phyloP scores from a whole-genome alignment of 2,113 vertebrate genomes.

The Burhinus oedicnemus region DNA sequence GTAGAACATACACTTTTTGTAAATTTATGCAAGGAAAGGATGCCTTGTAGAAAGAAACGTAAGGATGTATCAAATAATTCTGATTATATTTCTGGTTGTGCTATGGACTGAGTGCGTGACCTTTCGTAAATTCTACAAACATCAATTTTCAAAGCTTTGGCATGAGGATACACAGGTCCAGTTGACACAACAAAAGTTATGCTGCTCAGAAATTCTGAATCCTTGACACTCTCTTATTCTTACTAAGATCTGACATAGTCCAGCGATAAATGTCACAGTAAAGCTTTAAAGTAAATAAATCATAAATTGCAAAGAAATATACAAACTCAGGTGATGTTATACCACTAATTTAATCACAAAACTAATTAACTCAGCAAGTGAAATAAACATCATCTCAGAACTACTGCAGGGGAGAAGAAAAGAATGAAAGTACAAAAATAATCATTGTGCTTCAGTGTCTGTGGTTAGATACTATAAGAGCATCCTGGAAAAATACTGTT shows the following conservation, averaged over 20 bases:
- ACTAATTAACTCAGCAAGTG: neutral
- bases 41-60: neutral
- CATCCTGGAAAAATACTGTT: neutral
- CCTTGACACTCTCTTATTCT: neutral
- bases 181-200: neutral
- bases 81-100: neutral
- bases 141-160: neutral
- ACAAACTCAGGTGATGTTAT: neutral
- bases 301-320: neutral
- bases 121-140: neutral
- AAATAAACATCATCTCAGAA: neutral
- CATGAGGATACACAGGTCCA: neutral
- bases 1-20: neutral
- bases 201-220: neutral
- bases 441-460: neutral
- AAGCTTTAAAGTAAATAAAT: neutral
- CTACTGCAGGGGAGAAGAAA: neutral
- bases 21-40: neutral
- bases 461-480: neutral
- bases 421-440: neutral
- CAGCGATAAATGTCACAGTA: neutral
- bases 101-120: rapidly evolving
- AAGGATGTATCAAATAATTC: neutral
- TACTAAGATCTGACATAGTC: neutral
- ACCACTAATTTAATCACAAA: neutral